Evolutionary conservation across 2,797 vertebrate species (phyloP).

Genomic region (Sebastes nivosus): DNA sequence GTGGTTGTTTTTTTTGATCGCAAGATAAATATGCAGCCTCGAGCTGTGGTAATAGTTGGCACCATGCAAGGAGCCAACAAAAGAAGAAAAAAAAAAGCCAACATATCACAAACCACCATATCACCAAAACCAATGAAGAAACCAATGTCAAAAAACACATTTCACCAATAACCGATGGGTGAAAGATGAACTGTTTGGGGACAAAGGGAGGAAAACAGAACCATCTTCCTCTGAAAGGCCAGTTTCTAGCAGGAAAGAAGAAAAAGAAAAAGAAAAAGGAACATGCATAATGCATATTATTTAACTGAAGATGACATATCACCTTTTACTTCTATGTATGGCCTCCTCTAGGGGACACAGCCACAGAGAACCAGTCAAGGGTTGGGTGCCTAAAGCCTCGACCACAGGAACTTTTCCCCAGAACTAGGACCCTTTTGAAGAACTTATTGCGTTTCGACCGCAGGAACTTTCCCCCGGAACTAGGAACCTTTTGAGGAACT

Average conservation of each 20-base stretch:
- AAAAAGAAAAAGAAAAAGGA: not conserved
- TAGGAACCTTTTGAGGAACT: too few relatives aligned
- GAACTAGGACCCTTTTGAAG: too few relatives aligned
- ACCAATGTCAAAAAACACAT: slow-evolving; percentile 7
- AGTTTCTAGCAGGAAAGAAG: not conserved
- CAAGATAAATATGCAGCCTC: slow-evolving; percentile 7
- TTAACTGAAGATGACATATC: not conserved
- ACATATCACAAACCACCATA: not conserved
- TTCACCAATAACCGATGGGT: not conserved
- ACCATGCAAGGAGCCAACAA: not conserved
- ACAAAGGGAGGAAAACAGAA: not conserved
- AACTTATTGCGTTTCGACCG: too few relatives aligned
- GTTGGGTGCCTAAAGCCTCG: not conserved
- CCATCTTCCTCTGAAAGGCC: not conserved
- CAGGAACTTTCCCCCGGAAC: too few relatives aligned
- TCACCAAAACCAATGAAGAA: not conserved
- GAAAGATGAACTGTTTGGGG: not conserved
- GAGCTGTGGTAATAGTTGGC: not conserved
- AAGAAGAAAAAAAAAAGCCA: not conserved
- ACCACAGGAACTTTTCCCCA: too few relatives aligned
- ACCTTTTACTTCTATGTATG: not conserved
- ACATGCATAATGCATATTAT: not conserved
- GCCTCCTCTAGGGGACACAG: not conserved
- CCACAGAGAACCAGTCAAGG: not conserved
- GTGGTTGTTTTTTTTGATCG: slow-evolving; percentile 8